Evolutionary conservation across 2,888 invertebrate genomes (phyloP).

Genomic region (Rhingia rostrata): DNA sequence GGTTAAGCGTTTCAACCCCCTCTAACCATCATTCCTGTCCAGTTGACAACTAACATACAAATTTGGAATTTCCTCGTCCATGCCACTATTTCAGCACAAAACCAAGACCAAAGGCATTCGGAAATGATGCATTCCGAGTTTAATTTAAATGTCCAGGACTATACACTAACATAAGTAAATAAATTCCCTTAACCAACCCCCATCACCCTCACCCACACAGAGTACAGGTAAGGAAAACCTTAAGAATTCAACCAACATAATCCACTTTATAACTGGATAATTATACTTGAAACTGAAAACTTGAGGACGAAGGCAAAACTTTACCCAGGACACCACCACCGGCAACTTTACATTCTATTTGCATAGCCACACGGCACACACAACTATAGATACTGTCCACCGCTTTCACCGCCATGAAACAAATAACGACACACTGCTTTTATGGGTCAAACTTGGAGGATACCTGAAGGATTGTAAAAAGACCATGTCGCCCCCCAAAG

Average conservation of each 20-base stretch:
- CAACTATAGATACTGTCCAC: conserved; percentile 25
- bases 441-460: conserved; percentile 63
- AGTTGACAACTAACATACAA: background rate
- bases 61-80: background rate
- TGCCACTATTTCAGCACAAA: background rate
- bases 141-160: conserved; percentile 66
- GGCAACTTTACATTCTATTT: conserved; percentile 51
- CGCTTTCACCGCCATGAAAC: conserved; percentile 54
- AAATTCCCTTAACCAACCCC: conserved; percentile 58
- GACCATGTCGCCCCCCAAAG: too few relatives aligned
- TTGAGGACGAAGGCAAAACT: conserved; percentile 58
- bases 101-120: conserved; percentile 30
- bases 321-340: conserved; percentile 12
- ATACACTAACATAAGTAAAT: conserved; percentile 62
- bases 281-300: conserved; percentile 62
- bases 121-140: conserved; percentile 67
- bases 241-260: conserved; percentile 63
- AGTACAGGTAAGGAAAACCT: conserved; percentile 16
- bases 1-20: too few relatives aligned
- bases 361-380: conserved; percentile 41
- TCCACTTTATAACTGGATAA: conserved; percentile 67
- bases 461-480: conserved; percentile 39
- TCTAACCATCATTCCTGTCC: too few relatives aligned
- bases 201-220: background rate
- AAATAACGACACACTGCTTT: conserved; percentile 67